These are phyloP conservation scores for Ormyrus labotus DNA, from an alignment of 2,888 invertebrate genomes.

Conservation along the genomic window DNA sequence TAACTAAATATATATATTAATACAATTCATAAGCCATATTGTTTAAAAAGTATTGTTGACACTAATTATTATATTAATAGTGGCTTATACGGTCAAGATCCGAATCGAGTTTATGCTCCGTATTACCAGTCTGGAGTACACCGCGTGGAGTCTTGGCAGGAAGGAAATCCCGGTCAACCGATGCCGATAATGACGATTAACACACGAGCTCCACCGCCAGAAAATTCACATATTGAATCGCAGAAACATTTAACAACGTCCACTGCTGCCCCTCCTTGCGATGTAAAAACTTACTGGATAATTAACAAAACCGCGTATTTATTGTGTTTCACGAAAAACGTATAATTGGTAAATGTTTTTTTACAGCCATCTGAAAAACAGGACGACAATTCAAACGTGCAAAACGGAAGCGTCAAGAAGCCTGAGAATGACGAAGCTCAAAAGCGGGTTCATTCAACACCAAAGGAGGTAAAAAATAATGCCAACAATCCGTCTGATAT, in stretches of 20 bases:
- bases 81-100: constrained; percentile 43
- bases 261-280: constrained; percentile 36
- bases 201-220: neutral
- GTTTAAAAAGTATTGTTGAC: too few species aligned
- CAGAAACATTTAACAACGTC: constrained; percentile 19
- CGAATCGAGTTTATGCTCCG: constrained; percentile 44
- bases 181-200: neutral
- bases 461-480: neutral
- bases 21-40: constrained; percentile 2
- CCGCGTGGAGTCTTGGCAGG: constrained; percentile 42
- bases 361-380: constrained; percentile 40
- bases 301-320: too few species aligned
- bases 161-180: constrained; percentile 12
- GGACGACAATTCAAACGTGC: constrained; percentile 1
- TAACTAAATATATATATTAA: constrained; percentile 17
- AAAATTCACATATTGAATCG: neutral
- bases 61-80: constrained; percentile 1
- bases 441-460: neutral
- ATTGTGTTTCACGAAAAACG: too few species aligned
- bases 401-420: constrained; percentile 25
- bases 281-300: constrained; percentile 16
- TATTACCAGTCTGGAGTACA: constrained; percentile 44
- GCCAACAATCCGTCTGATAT: neutral
- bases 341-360: too few species aligned
- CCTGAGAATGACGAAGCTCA: constrained; percentile 10